phyloP scores from a whole-genome alignment of 2,113 vertebrate species.

The Tragelaphus strepsiceros region DNA sequence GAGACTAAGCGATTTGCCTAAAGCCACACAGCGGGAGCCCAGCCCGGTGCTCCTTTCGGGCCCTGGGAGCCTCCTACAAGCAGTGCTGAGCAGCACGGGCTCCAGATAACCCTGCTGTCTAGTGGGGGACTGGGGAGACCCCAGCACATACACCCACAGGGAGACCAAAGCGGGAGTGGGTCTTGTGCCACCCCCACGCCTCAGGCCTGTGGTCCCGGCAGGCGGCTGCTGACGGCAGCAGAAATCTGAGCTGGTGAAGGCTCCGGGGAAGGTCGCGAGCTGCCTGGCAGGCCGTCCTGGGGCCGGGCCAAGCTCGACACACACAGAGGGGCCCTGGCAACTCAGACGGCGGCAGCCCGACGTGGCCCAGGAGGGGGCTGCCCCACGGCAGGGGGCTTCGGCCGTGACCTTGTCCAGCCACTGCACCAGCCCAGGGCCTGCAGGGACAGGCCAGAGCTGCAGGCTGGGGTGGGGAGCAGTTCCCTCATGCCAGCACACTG shows the following conservation, averaged over 20 bases:
- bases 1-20: not conserved
- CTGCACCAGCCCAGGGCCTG: rapidly evolving
- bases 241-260: not conserved
- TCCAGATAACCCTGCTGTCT: not conserved
- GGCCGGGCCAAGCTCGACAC: not conserved
- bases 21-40: not conserved
- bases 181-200: not conserved
- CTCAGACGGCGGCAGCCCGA: rapidly evolving
- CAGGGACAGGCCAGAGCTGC: rapidly evolving
- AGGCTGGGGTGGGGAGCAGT: rapidly evolving
- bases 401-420: rapidly evolving
- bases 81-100: rapidly evolving
- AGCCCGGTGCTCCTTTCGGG: rapidly evolving
- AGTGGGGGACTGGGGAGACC: not conserved
- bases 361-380: rapidly evolving
- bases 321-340: not conserved
- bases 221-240: not conserved
- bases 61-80: not conserved
- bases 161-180: not conserved
- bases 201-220: not conserved
- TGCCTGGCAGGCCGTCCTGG: not conserved
- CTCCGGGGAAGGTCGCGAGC: not conserved
- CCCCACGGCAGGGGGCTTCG: not conserved
- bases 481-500: rapidly evolving
- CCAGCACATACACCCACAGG: rapidly evolving